Base-by-base conservation (phyloP, 2,113 vertebrate genomes). In the Gnathonemus longibarbis region DNA sequence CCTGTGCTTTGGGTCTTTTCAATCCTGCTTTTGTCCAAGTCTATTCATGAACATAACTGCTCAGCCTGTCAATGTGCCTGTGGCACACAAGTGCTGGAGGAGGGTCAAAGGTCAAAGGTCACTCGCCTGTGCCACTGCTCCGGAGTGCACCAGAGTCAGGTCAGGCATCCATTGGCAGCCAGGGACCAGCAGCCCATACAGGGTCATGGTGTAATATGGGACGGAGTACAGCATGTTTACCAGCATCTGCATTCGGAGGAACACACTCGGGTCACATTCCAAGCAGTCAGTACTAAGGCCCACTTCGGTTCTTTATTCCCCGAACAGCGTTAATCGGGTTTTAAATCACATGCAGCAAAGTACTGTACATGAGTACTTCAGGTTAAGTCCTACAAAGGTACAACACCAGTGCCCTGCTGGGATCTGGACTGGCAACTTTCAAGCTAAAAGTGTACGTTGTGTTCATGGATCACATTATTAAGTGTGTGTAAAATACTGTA, bases 91-190 rank as follows among this genome's bases (percentile, higher is more conserved):
- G 31, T 39, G 70, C 27, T 80, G 74, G 35, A 42, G 74, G 74
- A 35, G 35, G 74, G 74, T 42, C 74, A 80, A 6, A 77, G 31
- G 70, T 39, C 70, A 77, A 77, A 77, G 31, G 35, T 77, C 74
- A 87, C 90, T 13, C 96, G 98, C 98, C 97, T 99, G 98, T 89
- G 98, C 98, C 70, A 98, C 90, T 89, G 97, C 98, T 92, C 98
- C 98, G 2, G 98, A 97, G 56, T 98, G 97, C 5, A 99, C 95
- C 42, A 98, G 94, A 4, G 95, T 97, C 88, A 98, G 62, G 45
- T 99, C 98, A 0, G 95, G 96, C 96, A 98, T 96, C 98, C 98
- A 99, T 88, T 96, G 96, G 87, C 98, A 98, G 1, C 97, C 97
- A 74, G 98, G 98, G 66, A 98, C 97, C 91, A 97, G 93, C 10